A percentile compares a stretch with the other conserved stretches of the same genome.
Conservation (phyloP, 2,113 vertebrate genomes). For the Chloebia gouldiae region DNA sequence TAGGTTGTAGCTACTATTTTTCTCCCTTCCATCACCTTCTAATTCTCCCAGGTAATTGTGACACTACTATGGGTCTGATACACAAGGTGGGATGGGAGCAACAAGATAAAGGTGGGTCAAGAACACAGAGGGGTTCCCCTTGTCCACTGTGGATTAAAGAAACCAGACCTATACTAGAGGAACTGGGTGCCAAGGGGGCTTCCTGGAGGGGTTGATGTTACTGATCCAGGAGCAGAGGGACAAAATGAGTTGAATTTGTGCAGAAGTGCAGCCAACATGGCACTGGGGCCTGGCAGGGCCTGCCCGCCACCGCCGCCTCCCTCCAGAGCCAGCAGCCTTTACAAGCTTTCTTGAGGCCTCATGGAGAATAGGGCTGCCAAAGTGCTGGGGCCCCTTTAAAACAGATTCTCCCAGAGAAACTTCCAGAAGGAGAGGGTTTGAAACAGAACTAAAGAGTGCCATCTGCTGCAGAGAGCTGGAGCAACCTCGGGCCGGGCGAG, state of each 20-base stretch:
- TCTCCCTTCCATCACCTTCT: not conserved
- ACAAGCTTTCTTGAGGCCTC: constrained; percentile 37
- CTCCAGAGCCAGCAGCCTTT: constrained; percentile 8
- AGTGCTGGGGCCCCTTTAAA: constrained; percentile 61
- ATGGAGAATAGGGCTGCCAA: constrained; percentile 48
- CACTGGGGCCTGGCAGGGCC: not conserved
- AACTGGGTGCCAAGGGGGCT: not conserved
- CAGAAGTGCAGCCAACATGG: not conserved
- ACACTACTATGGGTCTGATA: fast-evolving
- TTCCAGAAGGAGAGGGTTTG: constrained; percentile 78
- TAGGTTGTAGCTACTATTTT: not conserved
- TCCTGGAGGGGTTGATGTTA: not conserved
- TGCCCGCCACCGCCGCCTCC: not conserved
- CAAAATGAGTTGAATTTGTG: not conserved
- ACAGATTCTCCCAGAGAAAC: constrained; percentile 75
- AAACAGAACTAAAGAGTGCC: constrained; percentile 85
- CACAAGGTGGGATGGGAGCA: fast-evolving
- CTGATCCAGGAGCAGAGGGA: not conserved
- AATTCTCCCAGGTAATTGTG: not conserved
- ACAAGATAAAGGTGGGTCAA: not conserved
- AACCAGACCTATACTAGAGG: not conserved
- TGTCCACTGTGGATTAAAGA: not conserved
- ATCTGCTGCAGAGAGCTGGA: constrained; percentile 76
- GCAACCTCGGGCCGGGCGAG: constrained; percentile 25
- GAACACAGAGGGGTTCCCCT: not conserved